phyloP scores from a whole-genome alignment of 2,888 invertebrate genomes.

The Drosophila leonis region DNA sequence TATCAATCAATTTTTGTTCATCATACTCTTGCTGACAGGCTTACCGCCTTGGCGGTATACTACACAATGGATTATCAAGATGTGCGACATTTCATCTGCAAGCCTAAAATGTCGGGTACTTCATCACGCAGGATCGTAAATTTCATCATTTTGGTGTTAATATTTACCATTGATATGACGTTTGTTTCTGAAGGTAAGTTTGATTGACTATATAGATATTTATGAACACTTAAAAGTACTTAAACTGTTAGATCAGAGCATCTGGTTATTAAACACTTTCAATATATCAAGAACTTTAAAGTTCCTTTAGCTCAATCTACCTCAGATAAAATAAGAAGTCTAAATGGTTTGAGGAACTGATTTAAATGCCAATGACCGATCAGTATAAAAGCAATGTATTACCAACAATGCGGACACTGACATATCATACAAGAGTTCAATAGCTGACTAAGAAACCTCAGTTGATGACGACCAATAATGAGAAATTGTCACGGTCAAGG shows the following conservation, averaged over 20 bases:
- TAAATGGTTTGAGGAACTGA: neutral
- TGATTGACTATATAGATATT: neutral
- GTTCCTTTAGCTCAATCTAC: too few relatives aligned
- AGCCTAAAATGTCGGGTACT: neutral
- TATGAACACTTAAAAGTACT: neutral
- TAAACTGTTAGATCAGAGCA: neutral
- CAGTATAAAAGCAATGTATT: neutral
- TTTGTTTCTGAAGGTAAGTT: slow-evolving; percentile 48
- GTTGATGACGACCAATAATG: neutral
- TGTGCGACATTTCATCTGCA: slow-evolving; percentile 21
- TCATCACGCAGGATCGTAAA: slow-evolving; percentile 12
- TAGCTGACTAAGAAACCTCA: slow-evolving; percentile 1
- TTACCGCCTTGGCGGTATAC: slow-evolving; percentile 49
- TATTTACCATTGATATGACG: slow-evolving; percentile 26
- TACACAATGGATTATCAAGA: slow-evolving; percentile 60
- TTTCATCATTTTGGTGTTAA: slow-evolving; percentile 20
- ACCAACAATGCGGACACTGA: neutral
- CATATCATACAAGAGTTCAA: neutral
- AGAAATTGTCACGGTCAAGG: slow-evolving; percentile 56
- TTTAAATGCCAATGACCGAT: neutral
- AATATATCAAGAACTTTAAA: too few relatives aligned
- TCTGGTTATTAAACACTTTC: too few relatives aligned
- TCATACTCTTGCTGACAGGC: slow-evolving; percentile 19
- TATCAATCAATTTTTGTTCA: slow-evolving; percentile 23
- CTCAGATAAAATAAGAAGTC: neutral